Evolutionary conservation across 2,113 vertebrate species (phyloP).

Genomic region (Phalacrocorax pelagicus): DNA sequence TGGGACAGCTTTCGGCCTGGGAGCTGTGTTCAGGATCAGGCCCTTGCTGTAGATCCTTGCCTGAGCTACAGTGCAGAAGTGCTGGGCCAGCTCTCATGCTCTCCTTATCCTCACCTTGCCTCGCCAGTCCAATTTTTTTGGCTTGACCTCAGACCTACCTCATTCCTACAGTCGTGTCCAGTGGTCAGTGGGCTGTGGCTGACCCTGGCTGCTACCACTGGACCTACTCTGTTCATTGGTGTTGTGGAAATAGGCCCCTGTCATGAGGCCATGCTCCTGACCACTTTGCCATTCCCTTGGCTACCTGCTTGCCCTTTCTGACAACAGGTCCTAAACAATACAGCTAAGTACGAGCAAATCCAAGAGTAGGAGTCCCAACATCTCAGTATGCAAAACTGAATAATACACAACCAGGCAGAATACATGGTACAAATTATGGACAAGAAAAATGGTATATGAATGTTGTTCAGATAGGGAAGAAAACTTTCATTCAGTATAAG

Average conservation of each 20-base stretch:
- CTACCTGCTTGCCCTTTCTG: not conserved
- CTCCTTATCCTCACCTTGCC: not conserved
- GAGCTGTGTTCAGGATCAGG: not conserved
- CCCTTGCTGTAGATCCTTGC: not conserved
- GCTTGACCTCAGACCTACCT: not conserved
- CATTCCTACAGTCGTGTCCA: rapidly evolving
- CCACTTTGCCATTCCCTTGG: not conserved
- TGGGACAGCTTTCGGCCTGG: not conserved
- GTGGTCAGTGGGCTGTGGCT: not conserved
- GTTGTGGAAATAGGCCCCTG: not conserved
- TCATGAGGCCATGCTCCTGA: rapidly evolving
- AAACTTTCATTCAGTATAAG: not conserved
- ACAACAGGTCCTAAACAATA: not conserved
- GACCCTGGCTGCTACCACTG: not conserved
- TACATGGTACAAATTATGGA: not conserved
- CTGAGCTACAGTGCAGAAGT: not conserved
- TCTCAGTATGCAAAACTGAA: not conserved
- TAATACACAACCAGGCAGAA: not conserved
- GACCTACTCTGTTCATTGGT: not conserved
- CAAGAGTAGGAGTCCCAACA: not conserved
- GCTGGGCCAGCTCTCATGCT: rapidly evolving
- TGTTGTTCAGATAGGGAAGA: not conserved
- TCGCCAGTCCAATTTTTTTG: not conserved
- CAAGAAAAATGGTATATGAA: not conserved
- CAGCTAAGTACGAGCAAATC: not conserved